Conservation (phyloP, 2,888 invertebrate species). For the Orgyia antiqua region DNA sequence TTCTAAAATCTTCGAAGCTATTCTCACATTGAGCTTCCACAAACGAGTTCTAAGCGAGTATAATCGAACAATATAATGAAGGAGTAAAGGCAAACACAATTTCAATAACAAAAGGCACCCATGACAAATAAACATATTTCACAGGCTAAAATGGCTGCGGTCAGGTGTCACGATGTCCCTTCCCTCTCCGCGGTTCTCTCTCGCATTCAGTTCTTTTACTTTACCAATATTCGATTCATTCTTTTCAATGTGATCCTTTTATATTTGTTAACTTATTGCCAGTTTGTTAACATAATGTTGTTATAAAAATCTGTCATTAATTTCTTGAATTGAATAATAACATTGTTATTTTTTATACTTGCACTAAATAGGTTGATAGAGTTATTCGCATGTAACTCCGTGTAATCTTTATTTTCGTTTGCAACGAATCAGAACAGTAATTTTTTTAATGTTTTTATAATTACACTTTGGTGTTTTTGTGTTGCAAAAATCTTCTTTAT, state of each 20-base stretch:
- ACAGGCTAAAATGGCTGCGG: constrained; percentile 76
- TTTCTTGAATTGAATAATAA: too few relatives aligned
- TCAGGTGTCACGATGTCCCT: constrained; percentile 69
- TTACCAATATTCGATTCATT: constrained; percentile 68
- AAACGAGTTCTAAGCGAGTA: constrained; percentile 70
- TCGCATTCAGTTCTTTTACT: constrained; percentile 50
- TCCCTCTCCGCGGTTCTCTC: constrained; percentile 27
- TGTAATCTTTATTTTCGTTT: too few relatives aligned
- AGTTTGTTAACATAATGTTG: constrained; percentile 19
- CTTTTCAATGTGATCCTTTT: constrained; percentile 58
- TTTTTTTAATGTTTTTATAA: too few relatives aligned
- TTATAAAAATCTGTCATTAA: constrained; percentile 15
- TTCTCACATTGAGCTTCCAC: constrained; percentile 65
- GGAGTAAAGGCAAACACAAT: constrained; percentile 77
- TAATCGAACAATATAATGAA: constrained; percentile 77
- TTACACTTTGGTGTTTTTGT: too few relatives aligned
- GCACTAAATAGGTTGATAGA: too few relatives aligned
- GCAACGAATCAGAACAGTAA: too few relatives aligned
- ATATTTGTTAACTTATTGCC: constrained; percentile 39
- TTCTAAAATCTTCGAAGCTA: constrained; percentile 70
- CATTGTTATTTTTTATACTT: too few relatives aligned
- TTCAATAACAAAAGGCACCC: constrained; percentile 75
- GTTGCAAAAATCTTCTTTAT: too few relatives aligned
- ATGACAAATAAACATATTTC: constrained; percentile 79
- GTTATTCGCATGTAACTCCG: too few relatives aligned